Conservation (phyloP, 2,113 vertebrate genomes). For the Pteronura brasiliensis region DNA sequence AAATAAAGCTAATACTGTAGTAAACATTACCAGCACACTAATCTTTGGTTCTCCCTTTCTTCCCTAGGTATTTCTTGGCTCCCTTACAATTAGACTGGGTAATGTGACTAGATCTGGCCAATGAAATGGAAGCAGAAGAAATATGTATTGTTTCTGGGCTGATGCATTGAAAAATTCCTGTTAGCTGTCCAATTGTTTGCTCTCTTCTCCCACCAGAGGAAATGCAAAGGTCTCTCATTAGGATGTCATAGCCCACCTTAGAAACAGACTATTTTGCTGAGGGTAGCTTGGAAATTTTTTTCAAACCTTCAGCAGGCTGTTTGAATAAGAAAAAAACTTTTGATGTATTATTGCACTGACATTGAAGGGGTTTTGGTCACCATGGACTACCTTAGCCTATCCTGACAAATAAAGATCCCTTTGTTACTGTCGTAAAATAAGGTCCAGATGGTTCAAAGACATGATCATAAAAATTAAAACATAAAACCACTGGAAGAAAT, state of each 20-base stretch:
- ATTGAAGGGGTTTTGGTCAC: not conserved
- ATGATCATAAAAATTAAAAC: not conserved
- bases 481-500: not conserved
- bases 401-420: not conserved
- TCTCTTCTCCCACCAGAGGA: not conserved
- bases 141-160: not conserved
- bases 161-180: not conserved
- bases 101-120: not conserved
- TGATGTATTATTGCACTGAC: not conserved
- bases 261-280: not conserved
- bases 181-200: not conserved
- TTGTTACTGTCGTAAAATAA: not conserved
- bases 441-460: not conserved
- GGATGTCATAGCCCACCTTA: not conserved
- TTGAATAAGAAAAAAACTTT: not conserved
- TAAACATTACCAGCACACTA: not conserved
- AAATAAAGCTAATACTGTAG: not conserved
- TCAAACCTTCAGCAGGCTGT: not conserved
- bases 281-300: not conserved
- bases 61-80: not conserved
- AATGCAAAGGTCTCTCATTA: not conserved
- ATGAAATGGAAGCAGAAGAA: not conserved
- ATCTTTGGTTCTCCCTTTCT: not conserved
- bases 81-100: not conserved
- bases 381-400: not conserved